Evolutionary conservation across 1,140 invertebrate species (phyloP).

Genomic region (Drosophila albomicans): DNA sequence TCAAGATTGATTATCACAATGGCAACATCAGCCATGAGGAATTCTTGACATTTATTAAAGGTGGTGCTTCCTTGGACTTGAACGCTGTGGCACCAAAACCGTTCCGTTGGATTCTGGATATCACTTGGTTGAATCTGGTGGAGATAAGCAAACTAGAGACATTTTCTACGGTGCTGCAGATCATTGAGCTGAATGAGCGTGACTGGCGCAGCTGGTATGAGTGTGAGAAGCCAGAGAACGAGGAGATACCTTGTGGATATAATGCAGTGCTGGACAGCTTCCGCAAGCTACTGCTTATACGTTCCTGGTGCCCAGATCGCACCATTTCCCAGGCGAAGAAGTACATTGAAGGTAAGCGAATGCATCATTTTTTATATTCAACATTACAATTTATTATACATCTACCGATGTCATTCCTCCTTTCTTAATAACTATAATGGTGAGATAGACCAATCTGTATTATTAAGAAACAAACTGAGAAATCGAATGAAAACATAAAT

Average conservation of each 20-base stretch:
- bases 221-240: slow-evolving; percentile 96
- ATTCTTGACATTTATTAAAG: slow-evolving; percentile 98
- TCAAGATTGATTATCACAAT: slow-evolving; percentile 97
- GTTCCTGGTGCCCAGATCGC: slow-evolving; percentile 97
- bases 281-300: slow-evolving; percentile 94
- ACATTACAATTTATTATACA: too few relatives aligned
- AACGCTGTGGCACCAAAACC: slow-evolving; percentile 97
- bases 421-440: too few relatives aligned
- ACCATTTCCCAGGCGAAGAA: slow-evolving; percentile 96
- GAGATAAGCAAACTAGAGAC: slow-evolving; percentile 95
- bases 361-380: too few relatives aligned
- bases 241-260: slow-evolving; percentile 96
- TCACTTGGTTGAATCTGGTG: slow-evolving; percentile 98
- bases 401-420: too few relatives aligned
- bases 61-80: slow-evolving; percentile 96
- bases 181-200: slow-evolving; percentile 93
- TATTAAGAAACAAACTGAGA: too few relatives aligned
- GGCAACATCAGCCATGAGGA: slow-evolving; percentile 94
- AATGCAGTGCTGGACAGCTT: slow-evolving; percentile 95
- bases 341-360: slow-evolving; percentile 90
- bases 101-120: slow-evolving; percentile 97
- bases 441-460: too few relatives aligned
- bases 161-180: slow-evolving; percentile 93
- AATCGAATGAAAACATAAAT: too few relatives aligned
- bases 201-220: slow-evolving; percentile 98